A percentile compares a stretch with the other conserved stretches of the same genome.
Evolutionary conservation across 2,113 vertebrate genomes (phyloP).

Genomic region (Eublepharis macularius): DNA sequence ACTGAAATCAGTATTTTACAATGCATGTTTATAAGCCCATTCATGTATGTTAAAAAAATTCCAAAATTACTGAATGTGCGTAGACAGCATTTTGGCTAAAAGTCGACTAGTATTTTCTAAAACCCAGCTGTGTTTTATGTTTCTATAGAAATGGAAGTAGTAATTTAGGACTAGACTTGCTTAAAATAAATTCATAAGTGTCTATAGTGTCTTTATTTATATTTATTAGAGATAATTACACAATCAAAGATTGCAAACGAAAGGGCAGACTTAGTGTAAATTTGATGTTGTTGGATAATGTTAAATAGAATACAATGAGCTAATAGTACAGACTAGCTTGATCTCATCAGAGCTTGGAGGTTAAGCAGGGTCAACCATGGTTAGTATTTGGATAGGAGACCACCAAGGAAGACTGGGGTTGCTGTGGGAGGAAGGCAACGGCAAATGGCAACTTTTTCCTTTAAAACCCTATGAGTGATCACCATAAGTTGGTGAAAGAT

Average conservation of each 20-base stretch:
- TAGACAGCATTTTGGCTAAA: slow-evolving; percentile 18
- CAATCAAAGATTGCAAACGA: slow-evolving; percentile 43
- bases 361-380: no score
- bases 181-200: slow-evolving; percentile 39
- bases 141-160: slow-evolving; percentile 34
- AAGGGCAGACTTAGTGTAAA: slow-evolving; percentile 7
- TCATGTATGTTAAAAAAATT: slow-evolving; percentile 31
- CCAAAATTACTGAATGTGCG: slow-evolving; percentile 31
- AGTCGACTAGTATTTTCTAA: slow-evolving; percentile 19
- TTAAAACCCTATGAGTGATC: no score
- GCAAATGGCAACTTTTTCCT: no score
- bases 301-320: slow-evolving; percentile 6
- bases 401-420: no score
- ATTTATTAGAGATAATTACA: slow-evolving; percentile 62
- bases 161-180: slow-evolving; percentile 55
- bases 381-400: no score
- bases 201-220: slow-evolving; percentile 52
- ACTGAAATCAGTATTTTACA: not conserved
- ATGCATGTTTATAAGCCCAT: slow-evolving; percentile 49
- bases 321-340: no score
- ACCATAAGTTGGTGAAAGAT: no score
- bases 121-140: slow-evolving; percentile 67
- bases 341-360: no score
- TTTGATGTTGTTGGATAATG: slow-evolving; percentile 37
- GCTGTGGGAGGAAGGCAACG: no score